Percentiles rank a stretch among this genome's conserved stretches.
These are phyloP conservation scores for Avahi laniger DNA, from an alignment of 2,797 vertebrate genomes.

Conservation along the genomic window DNA sequence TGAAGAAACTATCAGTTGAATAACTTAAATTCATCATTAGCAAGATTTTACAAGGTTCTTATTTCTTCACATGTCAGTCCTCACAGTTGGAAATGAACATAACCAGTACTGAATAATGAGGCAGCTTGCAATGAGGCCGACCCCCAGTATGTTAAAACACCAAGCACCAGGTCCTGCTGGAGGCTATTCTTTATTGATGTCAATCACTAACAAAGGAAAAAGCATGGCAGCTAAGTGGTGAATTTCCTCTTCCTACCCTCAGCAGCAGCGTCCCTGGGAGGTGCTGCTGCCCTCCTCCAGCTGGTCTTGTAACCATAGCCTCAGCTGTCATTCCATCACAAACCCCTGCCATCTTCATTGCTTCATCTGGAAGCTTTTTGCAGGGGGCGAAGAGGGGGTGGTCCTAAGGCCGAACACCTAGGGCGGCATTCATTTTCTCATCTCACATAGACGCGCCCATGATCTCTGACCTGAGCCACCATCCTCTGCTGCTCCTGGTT, in stretches of 20 bases:
- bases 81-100: slow-evolving; percentile 36
- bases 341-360: neutral
- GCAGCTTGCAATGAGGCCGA: neutral
- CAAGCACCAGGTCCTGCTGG: neutral
- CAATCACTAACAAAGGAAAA: neutral
- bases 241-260: neutral
- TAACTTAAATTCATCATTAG: slow-evolving; percentile 44
- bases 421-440: neutral
- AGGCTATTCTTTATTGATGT: neutral
- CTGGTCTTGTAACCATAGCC: neutral
- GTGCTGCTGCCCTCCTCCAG: neutral
- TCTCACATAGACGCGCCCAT: fast-evolving
- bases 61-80: slow-evolving; percentile 14
- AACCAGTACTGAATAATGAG: slow-evolving; percentile 34
- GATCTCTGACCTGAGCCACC: neutral
- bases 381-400: neutral
- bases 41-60: slow-evolving; percentile 26
- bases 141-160: neutral
- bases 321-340: neutral
- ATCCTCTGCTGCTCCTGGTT: neutral
- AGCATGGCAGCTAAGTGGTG: neutral
- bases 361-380: neutral
- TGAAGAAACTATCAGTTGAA: neutral
- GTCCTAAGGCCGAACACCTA: neutral
- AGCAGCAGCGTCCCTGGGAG: neutral